Conservation (phyloP, 2,888 invertebrate genomes). For the Hirtodrosophila histrioides region DNA sequence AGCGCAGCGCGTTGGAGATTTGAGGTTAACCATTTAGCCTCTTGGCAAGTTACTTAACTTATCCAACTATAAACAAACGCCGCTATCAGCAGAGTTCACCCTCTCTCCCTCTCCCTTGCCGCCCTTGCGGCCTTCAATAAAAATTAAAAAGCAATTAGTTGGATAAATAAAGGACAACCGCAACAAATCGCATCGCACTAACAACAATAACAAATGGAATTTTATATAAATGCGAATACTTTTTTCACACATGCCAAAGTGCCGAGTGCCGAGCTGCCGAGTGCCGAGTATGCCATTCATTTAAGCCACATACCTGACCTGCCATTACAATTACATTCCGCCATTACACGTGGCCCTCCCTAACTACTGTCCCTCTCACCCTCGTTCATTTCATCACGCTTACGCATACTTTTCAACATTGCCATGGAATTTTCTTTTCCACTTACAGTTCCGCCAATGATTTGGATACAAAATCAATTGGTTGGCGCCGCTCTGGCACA, state of each 20-base stretch:
- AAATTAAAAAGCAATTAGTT: constrained; percentile 73
- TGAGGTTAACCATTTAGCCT: constrained; percentile 42
- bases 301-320: constrained; percentile 44
- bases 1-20: constrained; percentile 20
- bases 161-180: constrained; percentile 57
- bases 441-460: constrained; percentile 89
- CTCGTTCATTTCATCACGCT: not conserved
- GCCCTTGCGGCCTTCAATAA: constrained; percentile 48
- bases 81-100: constrained; percentile 1
- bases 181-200: constrained; percentile 46
- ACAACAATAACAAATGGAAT: constrained; percentile 60
- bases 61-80: constrained; percentile 22
- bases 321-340: constrained; percentile 46
- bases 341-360: constrained; percentile 22
- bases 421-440: constrained; percentile 10
- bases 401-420: constrained; percentile 6
- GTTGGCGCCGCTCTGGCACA: constrained; percentile 88
- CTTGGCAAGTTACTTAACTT: constrained; percentile 26
- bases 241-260: constrained; percentile 16
- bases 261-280: constrained; percentile 11
- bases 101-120: not conserved
- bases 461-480: constrained; percentile 90
- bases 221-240: constrained; percentile 54
- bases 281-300: constrained; percentile 18
- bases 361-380: not conserved